phyloP scores from a whole-genome alignment of 2,797 vertebrate genomes.

The Poeciliopsis paucimaculata region DNA sequence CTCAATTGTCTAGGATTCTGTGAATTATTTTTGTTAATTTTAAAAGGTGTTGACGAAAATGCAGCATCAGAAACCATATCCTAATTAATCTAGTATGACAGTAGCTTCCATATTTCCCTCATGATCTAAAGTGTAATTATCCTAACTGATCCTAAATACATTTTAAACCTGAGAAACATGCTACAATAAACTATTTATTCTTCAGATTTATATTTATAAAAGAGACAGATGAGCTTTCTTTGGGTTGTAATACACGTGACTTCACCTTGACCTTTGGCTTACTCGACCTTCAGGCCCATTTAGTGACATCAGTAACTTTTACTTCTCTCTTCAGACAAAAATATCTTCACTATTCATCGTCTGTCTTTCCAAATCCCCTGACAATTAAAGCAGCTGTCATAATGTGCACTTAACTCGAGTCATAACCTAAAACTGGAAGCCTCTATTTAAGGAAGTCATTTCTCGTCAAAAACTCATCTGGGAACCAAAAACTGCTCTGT shows the following conservation, averaged over 20 bases:
- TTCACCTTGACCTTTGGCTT: not conserved
- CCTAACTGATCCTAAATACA: not conserved
- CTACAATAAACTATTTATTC: not conserved
- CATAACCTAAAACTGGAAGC: conserved; percentile 59
- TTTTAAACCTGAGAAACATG: not conserved
- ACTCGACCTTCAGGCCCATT: not conserved
- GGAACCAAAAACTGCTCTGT: conserved; percentile 25
- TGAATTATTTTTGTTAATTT: not conserved
- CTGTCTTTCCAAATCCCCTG: conserved; percentile 26
- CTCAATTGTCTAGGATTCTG: too few relatives aligned
- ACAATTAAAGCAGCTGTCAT: conserved; percentile 44
- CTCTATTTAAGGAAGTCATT: conserved; percentile 36
- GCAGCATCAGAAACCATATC: not conserved
- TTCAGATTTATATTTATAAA: not conserved
- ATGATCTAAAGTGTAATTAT: not conserved
- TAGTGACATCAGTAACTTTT: not conserved
- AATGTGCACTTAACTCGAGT: conserved; percentile 48
- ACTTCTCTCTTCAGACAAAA: conserved; percentile 15
- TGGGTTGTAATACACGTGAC: not conserved
- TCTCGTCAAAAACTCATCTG: conserved; percentile 49
- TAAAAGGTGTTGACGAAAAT: not conserved
- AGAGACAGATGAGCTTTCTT: not conserved
- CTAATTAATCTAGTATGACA: not conserved
- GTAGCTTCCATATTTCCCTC: not conserved
- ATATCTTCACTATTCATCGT: conserved; percentile 45